These are phyloP conservation scores for Sarcophaga subvicina DNA, from an alignment of 2,888 invertebrate genomes.

Conservation along the genomic window DNA sequence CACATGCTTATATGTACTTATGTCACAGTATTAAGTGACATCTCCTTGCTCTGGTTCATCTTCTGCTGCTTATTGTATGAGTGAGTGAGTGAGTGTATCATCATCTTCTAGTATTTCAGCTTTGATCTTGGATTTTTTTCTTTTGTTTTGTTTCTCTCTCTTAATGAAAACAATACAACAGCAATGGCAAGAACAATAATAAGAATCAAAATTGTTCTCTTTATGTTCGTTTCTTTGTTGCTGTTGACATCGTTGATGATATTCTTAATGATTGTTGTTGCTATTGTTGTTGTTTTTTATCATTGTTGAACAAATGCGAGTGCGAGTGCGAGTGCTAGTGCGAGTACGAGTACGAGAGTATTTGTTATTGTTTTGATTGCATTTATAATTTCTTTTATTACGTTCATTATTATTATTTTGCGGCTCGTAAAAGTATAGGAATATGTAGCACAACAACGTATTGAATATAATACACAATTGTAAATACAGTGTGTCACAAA, in stretches of 20 bases:
- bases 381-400: slow-evolving; percentile 46
- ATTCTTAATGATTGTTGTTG: background rate
- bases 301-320: background rate
- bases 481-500: background rate
- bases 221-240: slow-evolving; percentile 20
- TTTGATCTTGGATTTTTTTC: slow-evolving; percentile 45
- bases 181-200: background rate
- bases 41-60: background rate
- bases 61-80: slow-evolving; percentile 9
- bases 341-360: background rate
- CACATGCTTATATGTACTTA: too few relatives aligned
- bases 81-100: background rate
- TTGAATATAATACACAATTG: background rate
- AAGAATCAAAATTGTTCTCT: background rate
- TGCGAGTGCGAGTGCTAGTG: too few relatives aligned
- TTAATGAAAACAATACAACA: slow-evolving; percentile 24
- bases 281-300: slow-evolving; percentile 31
- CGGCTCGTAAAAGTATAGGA: slow-evolving; percentile 39
- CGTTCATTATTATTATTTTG: slow-evolving; percentile 41
- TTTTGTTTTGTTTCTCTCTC: background rate
- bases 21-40: background rate
- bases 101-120: slow-evolving; percentile 25
- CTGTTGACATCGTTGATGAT: slow-evolving; percentile 25
- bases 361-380: slow-evolving; percentile 14
- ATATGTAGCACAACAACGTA: background rate